phyloP scores from a whole-genome alignment of 2,888 invertebrate species.

The Nomada hirtipes region DNA sequence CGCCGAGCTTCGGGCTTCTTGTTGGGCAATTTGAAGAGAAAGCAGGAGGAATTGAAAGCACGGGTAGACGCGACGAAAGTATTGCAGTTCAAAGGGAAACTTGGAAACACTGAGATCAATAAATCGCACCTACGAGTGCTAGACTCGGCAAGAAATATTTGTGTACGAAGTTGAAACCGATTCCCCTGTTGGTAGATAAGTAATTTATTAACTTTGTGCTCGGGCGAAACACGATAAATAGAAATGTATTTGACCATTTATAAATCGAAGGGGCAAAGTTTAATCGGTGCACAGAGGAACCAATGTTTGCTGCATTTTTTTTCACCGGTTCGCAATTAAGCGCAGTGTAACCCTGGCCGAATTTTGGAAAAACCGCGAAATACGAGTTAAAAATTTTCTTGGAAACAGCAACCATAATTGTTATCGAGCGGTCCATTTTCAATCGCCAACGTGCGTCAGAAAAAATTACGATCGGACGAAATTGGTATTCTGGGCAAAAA shows the following conservation, averaged over 20 bases:
- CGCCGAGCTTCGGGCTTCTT: not conserved
- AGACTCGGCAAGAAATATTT: not conserved
- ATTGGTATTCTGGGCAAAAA: not conserved
- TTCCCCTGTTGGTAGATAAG: not conserved
- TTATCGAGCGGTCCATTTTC: too few species aligned
- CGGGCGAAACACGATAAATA: not conserved
- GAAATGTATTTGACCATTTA: not conserved
- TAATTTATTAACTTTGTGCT: not conserved
- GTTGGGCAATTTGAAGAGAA: not conserved
- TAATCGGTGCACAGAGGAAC: not conserved
- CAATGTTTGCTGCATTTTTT: too few species aligned
- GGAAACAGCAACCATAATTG: too few species aligned
- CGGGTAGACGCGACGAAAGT: not conserved
- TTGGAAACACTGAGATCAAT: slow-evolving; percentile 5
- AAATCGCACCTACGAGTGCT: not conserved
- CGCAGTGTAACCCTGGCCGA: too few species aligned
- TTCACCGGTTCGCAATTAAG: too few species aligned
- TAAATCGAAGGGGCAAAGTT: not conserved
- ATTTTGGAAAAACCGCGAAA: too few species aligned
- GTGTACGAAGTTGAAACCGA: not conserved
- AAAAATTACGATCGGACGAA: not conserved
- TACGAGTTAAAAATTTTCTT: too few species aligned
- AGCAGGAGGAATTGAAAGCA: slow-evolving; percentile 1
- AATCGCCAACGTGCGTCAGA: too few species aligned
- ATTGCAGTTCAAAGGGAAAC: not conserved